A percentile compares a stretch with the other conserved stretches of the same genome.
Evolutionary conservation across 2,797 vertebrate genomes (phyloP).

Genomic region (Sternotherus odoratus): DNA sequence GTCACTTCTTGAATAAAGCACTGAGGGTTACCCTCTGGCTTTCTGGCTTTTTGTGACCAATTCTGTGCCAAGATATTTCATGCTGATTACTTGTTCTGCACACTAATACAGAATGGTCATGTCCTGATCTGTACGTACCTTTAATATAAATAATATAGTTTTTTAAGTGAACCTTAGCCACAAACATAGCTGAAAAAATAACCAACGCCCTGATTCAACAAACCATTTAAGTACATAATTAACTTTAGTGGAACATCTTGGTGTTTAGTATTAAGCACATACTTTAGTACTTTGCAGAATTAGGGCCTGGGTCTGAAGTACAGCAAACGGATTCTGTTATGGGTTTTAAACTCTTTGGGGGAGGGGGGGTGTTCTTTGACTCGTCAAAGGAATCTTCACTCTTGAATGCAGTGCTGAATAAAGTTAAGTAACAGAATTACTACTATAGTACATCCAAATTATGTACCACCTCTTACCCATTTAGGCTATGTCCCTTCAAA

Average conservation of each 20-base stretch:
- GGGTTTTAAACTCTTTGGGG: background rate
- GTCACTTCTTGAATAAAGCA: background rate
- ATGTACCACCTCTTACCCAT: background rate
- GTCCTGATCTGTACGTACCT: background rate
- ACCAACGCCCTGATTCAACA: background rate
- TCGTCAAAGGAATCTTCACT: background rate
- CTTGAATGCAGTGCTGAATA: background rate
- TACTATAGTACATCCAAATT: background rate
- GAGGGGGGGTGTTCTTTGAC: background rate
- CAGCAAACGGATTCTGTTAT: background rate
- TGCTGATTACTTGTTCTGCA: conserved; percentile 24
- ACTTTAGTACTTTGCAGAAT: background rate
- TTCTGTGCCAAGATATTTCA: conserved; percentile 3
- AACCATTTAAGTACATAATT: background rate
- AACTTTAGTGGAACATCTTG: background rate
- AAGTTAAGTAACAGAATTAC: background rate
- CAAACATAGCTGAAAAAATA: rapidly evolving
- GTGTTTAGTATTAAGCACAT: background rate
- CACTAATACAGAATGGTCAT: too few relatives aligned
- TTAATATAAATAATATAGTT: background rate
- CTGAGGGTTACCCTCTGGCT: background rate
- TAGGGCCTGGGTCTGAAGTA: background rate
- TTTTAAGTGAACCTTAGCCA: background rate
- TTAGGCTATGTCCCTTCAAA: background rate
- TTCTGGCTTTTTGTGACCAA: background rate